Conservation (phyloP, 2,888 invertebrate species). For the Thyatira batis region DNA sequence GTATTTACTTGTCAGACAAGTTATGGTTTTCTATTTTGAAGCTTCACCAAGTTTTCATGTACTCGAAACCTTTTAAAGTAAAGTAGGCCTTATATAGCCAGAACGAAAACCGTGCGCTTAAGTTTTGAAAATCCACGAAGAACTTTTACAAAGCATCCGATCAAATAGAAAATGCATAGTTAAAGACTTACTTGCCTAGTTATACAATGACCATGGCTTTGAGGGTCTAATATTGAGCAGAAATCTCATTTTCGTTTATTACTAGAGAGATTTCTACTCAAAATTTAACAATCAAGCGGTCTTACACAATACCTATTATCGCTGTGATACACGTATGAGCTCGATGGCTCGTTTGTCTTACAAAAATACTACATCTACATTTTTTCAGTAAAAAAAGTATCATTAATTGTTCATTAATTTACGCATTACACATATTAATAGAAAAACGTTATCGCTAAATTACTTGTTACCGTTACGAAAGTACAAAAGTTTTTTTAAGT, state of each 20-base stretch:
- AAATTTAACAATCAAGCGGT: constrained; percentile 52
- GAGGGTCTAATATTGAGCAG: constrained; percentile 53
- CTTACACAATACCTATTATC: constrained; percentile 75
- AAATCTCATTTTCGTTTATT: constrained; percentile 43
- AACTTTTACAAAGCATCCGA: constrained; percentile 63
- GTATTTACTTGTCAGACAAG: constrained; percentile 18
- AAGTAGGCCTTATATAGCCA: neutral
- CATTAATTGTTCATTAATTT: constrained; percentile 70
- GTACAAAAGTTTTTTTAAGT: constrained; percentile 72
- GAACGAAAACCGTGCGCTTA: neutral
- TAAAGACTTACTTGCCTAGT: constrained; percentile 62
- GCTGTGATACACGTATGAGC: constrained; percentile 81
- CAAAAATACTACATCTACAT: constrained; percentile 78
- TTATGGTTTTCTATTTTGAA: constrained; percentile 10
- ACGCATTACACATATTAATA: constrained; percentile 72
- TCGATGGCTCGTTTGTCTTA: constrained; percentile 63
- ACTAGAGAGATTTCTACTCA: constrained; percentile 60
- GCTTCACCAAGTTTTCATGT: neutral
- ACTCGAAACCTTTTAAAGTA: neutral
- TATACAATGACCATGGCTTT: constrained; percentile 54
- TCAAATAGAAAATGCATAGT: constrained; percentile 64
- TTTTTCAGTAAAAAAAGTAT: constrained; percentile 76
- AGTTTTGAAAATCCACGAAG: neutral
- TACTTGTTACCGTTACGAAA: constrained; percentile 75
- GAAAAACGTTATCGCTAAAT: constrained; percentile 75